Base-by-base conservation (phyloP, 2,888 invertebrate genomes). In the Frankliniella intonsa region DNA sequence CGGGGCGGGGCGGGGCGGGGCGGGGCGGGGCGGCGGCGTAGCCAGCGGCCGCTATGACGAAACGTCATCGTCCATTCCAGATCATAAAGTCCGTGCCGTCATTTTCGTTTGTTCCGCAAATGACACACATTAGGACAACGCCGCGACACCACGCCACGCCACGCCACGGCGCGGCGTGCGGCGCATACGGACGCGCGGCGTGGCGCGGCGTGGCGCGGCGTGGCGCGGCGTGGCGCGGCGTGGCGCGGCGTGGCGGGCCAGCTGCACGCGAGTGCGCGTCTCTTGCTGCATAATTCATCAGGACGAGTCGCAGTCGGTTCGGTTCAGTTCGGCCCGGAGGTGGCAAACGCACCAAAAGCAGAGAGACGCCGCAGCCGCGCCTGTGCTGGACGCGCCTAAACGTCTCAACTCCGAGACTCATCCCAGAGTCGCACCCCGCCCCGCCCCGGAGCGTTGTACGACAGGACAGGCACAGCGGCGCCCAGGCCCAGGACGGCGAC, bases 81-180 rank as follows among this genome's bases (percentile, higher is more conserved):
- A 76, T 76, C 69, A 25, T 76, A 76, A 76, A 76, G 12, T 25
- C 62, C 19, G 62, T n/a, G 62, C 69, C 69, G 69, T 76, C 22
- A 76, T 76, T 76, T 76, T 76, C 69, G 69, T 76, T 76, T 76
- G 69, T 76, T 76, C 69, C 69, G 22, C 69, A 22, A 76, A 76
- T 76, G 69, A 76, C 69, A 25, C 69, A 76, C 69, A 76, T 76
- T 22, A 38, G 38, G 38, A 38, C 38, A 5, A 2, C 38, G 38
- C 38, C 38, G 38, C 38, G 38, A 76, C 69, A 17, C 17, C 62
- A 25, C 69, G 19, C 69, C 69, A 11, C 69, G 22, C n/a, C 69
- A 19, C 69, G 25, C 62, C 19, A n/a, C 62, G 62, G 62, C 17
- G 55, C 14, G 55, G 55, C 62, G 14, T 38, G 14, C 62, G 62